Evolutionary conservation across 2,888 invertebrate species (phyloP).

Genomic region (Gisinianus flammeolus): DNA sequence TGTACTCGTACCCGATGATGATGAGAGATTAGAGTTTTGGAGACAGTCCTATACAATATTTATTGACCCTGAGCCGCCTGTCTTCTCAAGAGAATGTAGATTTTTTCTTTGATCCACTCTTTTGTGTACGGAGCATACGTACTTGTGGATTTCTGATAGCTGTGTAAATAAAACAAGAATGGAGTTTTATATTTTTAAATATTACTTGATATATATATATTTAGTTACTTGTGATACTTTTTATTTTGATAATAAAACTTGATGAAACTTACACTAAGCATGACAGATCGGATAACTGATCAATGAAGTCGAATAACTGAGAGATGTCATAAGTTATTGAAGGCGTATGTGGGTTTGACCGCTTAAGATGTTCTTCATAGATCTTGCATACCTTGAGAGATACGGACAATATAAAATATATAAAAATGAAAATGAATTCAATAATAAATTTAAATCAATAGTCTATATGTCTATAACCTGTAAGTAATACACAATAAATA

Average conservation of each 20-base stretch:
- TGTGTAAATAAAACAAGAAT: conserved; percentile 58
- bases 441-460: too few species aligned
- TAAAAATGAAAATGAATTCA: too few species aligned
- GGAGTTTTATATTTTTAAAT: neutral
- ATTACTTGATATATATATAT: neutral
- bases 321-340: conserved; percentile 98
- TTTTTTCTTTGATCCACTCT: conserved; percentile 99
- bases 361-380: conserved; percentile 96
- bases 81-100: conserved; percentile 85
- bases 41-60: too few species aligned
- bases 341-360: conserved; percentile 91
- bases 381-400: conserved; percentile 99
- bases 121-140: conserved; percentile 98
- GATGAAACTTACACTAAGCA: conserved; percentile 80
- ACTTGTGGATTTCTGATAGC: conserved; percentile 87
- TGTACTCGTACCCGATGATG: too few species aligned
- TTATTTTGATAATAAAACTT: neutral
- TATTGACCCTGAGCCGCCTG: conserved; percentile 72
- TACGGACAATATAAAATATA: too few species aligned
- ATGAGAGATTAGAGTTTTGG: too few species aligned
- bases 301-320: conserved; percentile 97
- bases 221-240: too few species aligned
- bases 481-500: too few species aligned
- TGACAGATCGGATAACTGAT: conserved; percentile 92
- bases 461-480: too few species aligned